A percentile compares a stretch with the other conserved stretches of the same genome.
phyloP scores from a whole-genome alignment of 2,797 vertebrate species.

The Crocodylus rhombifer region DNA sequence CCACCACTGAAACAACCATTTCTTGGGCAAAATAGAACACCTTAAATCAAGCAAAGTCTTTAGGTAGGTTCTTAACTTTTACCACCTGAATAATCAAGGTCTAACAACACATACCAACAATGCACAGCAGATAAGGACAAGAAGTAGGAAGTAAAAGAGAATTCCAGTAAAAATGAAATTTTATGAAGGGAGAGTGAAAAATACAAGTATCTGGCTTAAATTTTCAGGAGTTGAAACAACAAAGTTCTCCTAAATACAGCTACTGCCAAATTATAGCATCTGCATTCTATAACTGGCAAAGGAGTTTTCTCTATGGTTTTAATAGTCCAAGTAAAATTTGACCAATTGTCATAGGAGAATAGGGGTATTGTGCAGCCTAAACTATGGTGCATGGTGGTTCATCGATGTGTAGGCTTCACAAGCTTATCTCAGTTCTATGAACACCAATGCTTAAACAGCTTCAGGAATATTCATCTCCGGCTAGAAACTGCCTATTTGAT shows the following conservation, averaged over 20 bases:
- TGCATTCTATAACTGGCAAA: neutral
- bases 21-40: too few relatives aligned
- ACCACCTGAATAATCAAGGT: fast-evolving
- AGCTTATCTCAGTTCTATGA: too few relatives aligned
- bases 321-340: neutral
- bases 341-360: neutral
- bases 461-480: too few relatives aligned
- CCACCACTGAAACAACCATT: too few relatives aligned
- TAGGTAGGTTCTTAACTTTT: neutral
- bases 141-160: neutral
- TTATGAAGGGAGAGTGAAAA: too few relatives aligned
- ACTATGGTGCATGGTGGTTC: too few relatives aligned
- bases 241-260: neutral
- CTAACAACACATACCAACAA: neutral
- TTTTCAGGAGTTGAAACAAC: neutral
- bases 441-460: too few relatives aligned
- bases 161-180: neutral
- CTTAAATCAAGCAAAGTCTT: too few relatives aligned
- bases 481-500: too few relatives aligned
- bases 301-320: neutral
- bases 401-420: too few relatives aligned
- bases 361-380: too few relatives aligned
- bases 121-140: neutral
- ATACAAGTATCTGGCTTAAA: neutral
- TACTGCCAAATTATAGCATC: neutral